phyloP scores from a whole-genome alignment of 2,113 vertebrate species.

The human region DNA sequence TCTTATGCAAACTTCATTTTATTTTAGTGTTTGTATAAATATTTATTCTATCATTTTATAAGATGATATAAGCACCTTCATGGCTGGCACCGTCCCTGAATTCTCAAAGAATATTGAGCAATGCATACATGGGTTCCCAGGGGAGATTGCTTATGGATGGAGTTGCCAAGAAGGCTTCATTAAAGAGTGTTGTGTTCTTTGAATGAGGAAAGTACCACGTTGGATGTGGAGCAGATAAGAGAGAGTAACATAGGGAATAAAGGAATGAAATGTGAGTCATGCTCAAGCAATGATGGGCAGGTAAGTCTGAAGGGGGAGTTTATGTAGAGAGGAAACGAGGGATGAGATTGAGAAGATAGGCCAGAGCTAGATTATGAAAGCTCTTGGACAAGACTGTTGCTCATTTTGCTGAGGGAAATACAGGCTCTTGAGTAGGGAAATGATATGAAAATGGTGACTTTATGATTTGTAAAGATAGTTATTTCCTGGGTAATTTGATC shows the following conservation, averaged over 20 bases:
- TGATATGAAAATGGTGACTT: neutral
- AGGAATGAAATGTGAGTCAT: neutral
- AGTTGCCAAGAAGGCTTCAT: neutral
- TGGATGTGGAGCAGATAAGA: neutral
- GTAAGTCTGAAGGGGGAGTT: neutral
- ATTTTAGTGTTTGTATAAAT: neutral
- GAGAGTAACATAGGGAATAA: neutral
- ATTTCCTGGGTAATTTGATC: neutral
- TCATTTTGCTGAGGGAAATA: neutral
- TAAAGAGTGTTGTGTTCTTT: neutral
- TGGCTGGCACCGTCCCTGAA: neutral
- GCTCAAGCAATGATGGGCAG: neutral
- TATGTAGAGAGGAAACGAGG: neutral
- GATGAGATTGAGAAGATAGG: neutral
- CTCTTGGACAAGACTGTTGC: neutral
- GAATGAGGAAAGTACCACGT: neutral
- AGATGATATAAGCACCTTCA: neutral
- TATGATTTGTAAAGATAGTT: neutral
- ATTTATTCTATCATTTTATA: neutral
- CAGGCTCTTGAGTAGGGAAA: neutral
- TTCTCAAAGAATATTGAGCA: neutral
- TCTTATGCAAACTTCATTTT: neutral
- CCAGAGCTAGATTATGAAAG: neutral
- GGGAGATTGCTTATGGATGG: neutral
- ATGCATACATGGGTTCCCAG: neutral